Percentiles rank a stretch among this genome's conserved stretches.
These are phyloP conservation scores for Anhinga rufa DNA, from an alignment of 2,113 vertebrate genomes.

Conservation along the genomic window DNA sequence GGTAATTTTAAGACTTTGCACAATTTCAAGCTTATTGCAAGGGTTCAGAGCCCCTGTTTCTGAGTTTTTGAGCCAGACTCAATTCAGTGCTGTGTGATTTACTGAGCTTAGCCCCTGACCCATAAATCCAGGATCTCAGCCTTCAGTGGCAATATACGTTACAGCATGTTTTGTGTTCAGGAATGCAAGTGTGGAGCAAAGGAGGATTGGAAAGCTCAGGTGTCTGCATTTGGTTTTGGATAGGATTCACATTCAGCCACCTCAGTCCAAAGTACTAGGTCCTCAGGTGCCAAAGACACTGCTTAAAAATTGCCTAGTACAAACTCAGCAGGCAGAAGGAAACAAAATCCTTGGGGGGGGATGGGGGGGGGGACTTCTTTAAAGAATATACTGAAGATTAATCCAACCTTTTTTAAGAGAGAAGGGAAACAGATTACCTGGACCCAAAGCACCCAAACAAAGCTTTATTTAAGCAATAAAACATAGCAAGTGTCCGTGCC, in stretches of 20 bases:
- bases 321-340: not conserved
- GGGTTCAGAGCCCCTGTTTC: not conserved
- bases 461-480: not conserved
- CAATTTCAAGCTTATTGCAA: not conserved
- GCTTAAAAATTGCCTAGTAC: not conserved
- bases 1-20: not conserved
- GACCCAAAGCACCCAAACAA: not conserved
- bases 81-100: not conserved
- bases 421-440: not conserved
- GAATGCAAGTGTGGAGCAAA: not conserved
- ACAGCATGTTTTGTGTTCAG: not conserved
- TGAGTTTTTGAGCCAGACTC: not conserved
- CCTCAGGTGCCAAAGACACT: not conserved
- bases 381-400: not conserved
- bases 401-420: not conserved
- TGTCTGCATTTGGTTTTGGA: not conserved
- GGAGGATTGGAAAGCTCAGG: not conserved
- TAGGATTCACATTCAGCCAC: not conserved
- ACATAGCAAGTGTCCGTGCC: fast-evolving
- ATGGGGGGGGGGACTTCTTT: not conserved
- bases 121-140: not conserved
- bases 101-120: not conserved
- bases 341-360: not conserved
- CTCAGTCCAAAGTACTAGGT: not conserved
- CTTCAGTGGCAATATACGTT: not conserved